These are phyloP conservation scores for Paramormyrops kingsleyae DNA, from an alignment of 2,113 vertebrate species.

Conservation along the genomic window DNA sequence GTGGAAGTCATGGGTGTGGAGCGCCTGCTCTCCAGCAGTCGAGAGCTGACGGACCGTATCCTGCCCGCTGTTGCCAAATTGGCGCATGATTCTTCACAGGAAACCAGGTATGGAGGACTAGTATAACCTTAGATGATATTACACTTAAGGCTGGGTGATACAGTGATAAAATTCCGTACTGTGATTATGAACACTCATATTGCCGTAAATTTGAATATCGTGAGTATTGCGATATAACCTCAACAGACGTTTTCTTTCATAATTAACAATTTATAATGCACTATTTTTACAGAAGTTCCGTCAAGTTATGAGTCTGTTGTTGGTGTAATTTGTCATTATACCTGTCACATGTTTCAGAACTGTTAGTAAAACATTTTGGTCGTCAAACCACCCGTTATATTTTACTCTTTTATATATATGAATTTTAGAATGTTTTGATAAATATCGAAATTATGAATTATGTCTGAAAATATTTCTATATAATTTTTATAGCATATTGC, in stretches of 20 bases:
- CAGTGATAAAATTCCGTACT: neutral
- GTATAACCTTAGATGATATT: neutral
- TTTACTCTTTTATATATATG: neutral
- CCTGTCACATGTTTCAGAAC: neutral
- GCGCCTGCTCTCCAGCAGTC: constrained; percentile 65
- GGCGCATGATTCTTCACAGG: constrained; percentile 81
- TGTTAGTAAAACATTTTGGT: neutral
- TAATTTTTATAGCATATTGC: neutral
- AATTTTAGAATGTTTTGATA: neutral
- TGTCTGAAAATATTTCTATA: neutral
- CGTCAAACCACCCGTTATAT: neutral
- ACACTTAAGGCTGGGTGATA: neutral
- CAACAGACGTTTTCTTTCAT: neutral
- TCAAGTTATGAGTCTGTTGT: neutral
- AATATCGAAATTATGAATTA: neutral
- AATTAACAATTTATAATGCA: neutral
- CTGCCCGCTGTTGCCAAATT: constrained; percentile 73
- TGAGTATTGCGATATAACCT: neutral
- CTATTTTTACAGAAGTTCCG: neutral
- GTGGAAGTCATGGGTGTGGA: constrained; percentile 71
- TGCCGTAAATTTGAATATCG: neutral
- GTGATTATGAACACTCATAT: neutral
- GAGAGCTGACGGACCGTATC: constrained; percentile 71
- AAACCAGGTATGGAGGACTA: constrained; percentile 68
- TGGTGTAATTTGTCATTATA: neutral